Base-by-base conservation (phyloP, 1,140 invertebrate genomes). In the Camponotus pennsylvanicus region DNA sequence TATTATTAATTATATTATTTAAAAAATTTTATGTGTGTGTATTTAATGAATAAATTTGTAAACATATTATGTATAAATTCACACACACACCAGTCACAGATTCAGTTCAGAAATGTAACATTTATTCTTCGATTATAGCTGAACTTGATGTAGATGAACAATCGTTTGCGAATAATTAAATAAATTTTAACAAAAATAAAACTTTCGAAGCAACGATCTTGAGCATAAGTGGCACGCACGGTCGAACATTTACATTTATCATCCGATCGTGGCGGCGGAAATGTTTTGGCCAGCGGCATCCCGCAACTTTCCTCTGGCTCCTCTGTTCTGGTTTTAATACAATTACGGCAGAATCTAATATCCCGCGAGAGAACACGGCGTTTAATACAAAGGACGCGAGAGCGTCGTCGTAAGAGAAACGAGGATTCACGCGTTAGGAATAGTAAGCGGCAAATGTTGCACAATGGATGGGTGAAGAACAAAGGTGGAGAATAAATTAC, bases 271-370 rank as follows among this genome's bases (percentile, higher is more conserved):
- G 40, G 45, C 34, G 67, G 57, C 67, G 84, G 87, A 84, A 82
- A 85, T 73, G 78, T 86, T 85, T 85, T 70, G 77, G 69, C 76
- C 61, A 49, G 83, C 49, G 86, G 86, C 79, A 42, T 49, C 70
- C 84, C 90, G 45, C 89, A 90, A 91, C 85, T 90, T 91, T 91
- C 88, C 90, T 52, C 49, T 52, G 78, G 86, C 70, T 88, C 34
- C 83, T 64, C 86, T 52, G 86, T 84, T 88, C 76, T 64, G 88
- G 69, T 85, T 91, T 91, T 91, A 91, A 91, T 91, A 88, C 86
- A 91, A 91, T 91, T 91, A 91, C 86, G 69, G 64, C 34, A 79
- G 79, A 89, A 91, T 70, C 87, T 91, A 89, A 91, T 91, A 91
- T 86, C 89, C 82, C 89, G 61, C 73, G 89, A 73, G 89, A 73